Conservation (phyloP, 2,888 invertebrate genomes). For the Onchidella celtica region DNA sequence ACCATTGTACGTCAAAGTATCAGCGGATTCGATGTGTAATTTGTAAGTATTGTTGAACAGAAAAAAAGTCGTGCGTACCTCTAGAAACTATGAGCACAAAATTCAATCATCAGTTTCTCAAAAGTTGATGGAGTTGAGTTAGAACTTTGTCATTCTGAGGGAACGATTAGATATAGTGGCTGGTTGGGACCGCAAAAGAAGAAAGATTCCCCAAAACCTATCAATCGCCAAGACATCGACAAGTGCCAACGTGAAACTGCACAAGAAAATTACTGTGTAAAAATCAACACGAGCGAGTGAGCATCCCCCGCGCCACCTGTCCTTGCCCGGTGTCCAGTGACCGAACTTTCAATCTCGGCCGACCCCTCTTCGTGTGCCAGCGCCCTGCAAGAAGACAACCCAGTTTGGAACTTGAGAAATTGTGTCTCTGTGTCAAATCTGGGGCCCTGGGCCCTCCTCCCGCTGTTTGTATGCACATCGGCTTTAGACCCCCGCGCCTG, state of each 20-base stretch:
- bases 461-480: slow-evolving; percentile 14
- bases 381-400: background rate
- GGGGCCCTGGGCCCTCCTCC: background rate
- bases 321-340: slow-evolving; percentile 15
- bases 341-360: slow-evolving; percentile 1
- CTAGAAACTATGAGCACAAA: too few species aligned
- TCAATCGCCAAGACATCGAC: background rate
- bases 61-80: too few species aligned
- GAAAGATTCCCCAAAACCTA: background rate
- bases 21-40: too few species aligned
- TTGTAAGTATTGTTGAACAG: too few species aligned
- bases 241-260: background rate
- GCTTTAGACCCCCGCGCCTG: too few species aligned
- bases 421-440: slow-evolving; percentile 9
- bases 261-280: background rate
- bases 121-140: too few species aligned
- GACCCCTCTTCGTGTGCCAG: background rate
- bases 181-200: too few species aligned
- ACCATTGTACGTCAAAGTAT: too few species aligned
- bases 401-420: slow-evolving; percentile 22
- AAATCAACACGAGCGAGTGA: background rate
- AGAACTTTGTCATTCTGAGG: too few species aligned
- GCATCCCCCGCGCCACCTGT: too few species aligned
- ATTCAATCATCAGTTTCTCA: too few species aligned
- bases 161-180: too few species aligned